These are phyloP conservation scores for Musca vetustissima DNA, from an alignment of 1,140 invertebrate species.

Conservation along the genomic window DNA sequence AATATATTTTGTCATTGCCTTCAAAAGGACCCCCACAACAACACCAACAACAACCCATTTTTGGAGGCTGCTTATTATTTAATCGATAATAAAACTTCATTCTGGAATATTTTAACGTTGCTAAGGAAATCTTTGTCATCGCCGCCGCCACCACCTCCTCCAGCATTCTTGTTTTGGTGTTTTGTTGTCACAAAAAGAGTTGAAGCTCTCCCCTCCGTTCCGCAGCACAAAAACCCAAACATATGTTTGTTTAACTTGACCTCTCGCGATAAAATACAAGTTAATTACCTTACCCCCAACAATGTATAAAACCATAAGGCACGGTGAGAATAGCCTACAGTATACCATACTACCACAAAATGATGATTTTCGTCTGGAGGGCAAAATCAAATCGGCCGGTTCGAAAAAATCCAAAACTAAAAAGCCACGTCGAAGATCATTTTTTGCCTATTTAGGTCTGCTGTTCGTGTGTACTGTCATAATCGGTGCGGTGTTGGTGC, in stretches of 20 bases:
- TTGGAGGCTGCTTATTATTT: not conserved
- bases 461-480: constrained; percentile 54
- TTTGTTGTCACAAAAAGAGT: too few species aligned
- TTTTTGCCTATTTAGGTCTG: constrained; percentile 51
- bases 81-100: not conserved
- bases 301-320: constrained; percentile 75
- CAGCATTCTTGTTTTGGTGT: not conserved
- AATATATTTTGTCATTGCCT: too few species aligned
- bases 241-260: not conserved
- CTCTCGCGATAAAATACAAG: too few species aligned
- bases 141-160: not conserved
- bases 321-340: constrained; percentile 71
- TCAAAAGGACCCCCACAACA: not conserved
- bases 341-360: constrained; percentile 73
- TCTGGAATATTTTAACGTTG: not conserved
- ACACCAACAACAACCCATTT: not conserved
- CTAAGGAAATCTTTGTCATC: not conserved
- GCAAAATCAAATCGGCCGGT: constrained; percentile 54
- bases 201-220: too few species aligned
- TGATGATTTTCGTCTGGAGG: constrained; percentile 65
- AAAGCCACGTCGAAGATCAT: constrained; percentile 36
- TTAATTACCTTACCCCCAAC: constrained; percentile 31
- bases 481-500: constrained; percentile 49
- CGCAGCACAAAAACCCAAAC: not conserved
- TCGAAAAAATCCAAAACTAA: constrained; percentile 25